Base-by-base conservation (phyloP, 1,140 invertebrate species). In the Zaprionus africanus region DNA sequence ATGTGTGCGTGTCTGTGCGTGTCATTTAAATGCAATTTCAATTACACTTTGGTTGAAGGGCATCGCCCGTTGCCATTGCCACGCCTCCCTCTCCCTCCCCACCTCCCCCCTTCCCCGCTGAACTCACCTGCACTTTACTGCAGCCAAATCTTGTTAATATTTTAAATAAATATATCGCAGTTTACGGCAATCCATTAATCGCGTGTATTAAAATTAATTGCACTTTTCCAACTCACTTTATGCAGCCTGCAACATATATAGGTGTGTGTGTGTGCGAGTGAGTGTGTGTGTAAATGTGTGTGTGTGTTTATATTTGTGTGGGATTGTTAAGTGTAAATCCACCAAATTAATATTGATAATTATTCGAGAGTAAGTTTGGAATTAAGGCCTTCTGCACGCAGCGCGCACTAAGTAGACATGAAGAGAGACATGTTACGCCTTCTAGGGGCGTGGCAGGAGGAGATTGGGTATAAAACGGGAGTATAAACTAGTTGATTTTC, bases 1-100 rank as follows among this genome's bases (percentile, higher is more conserved):
- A 24, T 64, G 28, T 61, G 43, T 60, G 36, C 61, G 54, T 31
- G 17, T 49, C 19, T 49, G 46, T 17, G n/a, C n/a, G 41, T 59
- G 71, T 12, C 49, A 36, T 61, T 69, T 62, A 69, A 63, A 57
- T 79, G 81, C 67, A 81, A 76, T 69, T 60, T 46, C 54, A 71
- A 80, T 67, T 60, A 60, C 19, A 80, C 43, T 17, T 59, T 22
- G 26, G 41, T 36, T 17, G 17, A 43, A 41, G 59, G 51, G n/a
- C 15, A 36, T 2, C 41, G 36, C 4, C 12, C 34, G 4, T 36
- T 36, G 7, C n/a, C 41, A 43, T 43, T n/a, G 41, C 41, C 41
- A n/a, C n/a, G 2, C 15, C 41, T 3, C 4, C 7, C 11, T 9
- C 31, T 1, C 7, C 7, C 34, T 13, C 34, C 12, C 36, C 13